phyloP scores from a whole-genome alignment of 2,888 invertebrate species.

The Drosophila peninsularis region DNA sequence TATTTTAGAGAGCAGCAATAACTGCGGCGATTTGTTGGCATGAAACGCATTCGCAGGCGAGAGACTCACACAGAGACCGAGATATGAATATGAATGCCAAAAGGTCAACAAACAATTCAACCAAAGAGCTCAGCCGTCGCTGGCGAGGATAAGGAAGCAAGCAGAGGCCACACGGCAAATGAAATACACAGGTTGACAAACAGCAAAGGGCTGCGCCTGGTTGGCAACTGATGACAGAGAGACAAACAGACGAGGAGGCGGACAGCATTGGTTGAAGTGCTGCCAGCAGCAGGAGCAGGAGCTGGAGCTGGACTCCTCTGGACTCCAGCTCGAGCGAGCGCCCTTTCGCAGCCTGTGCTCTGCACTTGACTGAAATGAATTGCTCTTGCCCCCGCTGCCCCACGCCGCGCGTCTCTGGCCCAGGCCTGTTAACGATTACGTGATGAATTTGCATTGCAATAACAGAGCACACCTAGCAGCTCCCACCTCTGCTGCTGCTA shows the following conservation, averaged over 20 bases:
- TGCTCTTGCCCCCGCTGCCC: slow-evolving; percentile 32
- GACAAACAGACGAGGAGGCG: slow-evolving; percentile 8
- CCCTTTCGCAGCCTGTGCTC: slow-evolving; percentile 57
- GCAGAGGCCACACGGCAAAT: slow-evolving; percentile 47
- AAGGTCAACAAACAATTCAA: slow-evolving; percentile 62
- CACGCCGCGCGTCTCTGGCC: slow-evolving; percentile 11
- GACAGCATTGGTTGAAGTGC: slow-evolving; percentile 36
- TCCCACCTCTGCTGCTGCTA: neutral
- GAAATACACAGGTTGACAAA: slow-evolving; percentile 54
- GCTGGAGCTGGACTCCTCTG: neutral
- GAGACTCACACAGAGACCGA: neutral
- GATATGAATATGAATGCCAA: slow-evolving; percentile 61
- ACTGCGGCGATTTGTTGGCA: slow-evolving; percentile 31
- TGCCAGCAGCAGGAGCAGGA: slow-evolving; percentile 37
- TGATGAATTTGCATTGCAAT: slow-evolving; percentile 76
- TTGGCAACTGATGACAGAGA: slow-evolving; percentile 64
- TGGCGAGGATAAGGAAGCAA: slow-evolving; percentile 1
- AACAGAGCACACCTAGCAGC: slow-evolving; percentile 38
- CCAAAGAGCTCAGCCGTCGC: slow-evolving; percentile 14
- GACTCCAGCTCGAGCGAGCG: slow-evolving; percentile 31
- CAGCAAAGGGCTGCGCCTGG: slow-evolving; percentile 55
- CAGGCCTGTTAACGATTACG: slow-evolving; percentile 73
- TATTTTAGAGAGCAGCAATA: slow-evolving; percentile 25
- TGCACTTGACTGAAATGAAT: slow-evolving; percentile 76
- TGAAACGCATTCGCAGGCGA: neutral